Base-by-base conservation (phyloP, 2,797 vertebrate species). In the Chaetophractus vellerosus region DNA sequence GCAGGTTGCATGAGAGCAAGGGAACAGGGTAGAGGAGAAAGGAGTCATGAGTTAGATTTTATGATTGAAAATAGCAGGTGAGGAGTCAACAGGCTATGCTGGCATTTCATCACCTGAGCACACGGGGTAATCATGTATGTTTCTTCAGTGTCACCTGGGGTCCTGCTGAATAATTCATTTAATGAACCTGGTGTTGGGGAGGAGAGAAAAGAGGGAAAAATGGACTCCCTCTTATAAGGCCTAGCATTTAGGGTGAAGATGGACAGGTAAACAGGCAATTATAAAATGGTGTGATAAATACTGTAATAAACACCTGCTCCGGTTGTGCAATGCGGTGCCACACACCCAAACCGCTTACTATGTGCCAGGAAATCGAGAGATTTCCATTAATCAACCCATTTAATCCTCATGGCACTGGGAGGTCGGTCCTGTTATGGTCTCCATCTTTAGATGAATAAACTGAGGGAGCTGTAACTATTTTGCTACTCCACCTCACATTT, bases 81-180 rank as follows among this genome's bases (percentile, higher is more conserved):
- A 59, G 36, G 61, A 18, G 28, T 52, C 45, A 33, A 9, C 18
- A 14, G 45, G 68, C 14, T 76, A 24, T 38, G 52, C 38, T n/a
- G 24, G 21, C 6, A 48, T 45, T 75, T 85, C 48, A 15, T n/a
- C 5, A 0, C 52, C 75, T 14, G 19, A 41, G 38, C 10, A 38
- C 15, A 36, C 15, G 0, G 19, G 21, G 28, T 5, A 23, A 66
- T 12, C 50, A 38, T 0, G 12, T n/a, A 50, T 0, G 2, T 64
- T 79, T 52, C 50, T 41, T 68, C 23, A 36, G 41, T 2, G 6
- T 26, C 85, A 64, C 26, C n/a, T 14, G 38, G 63, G 55, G 57
- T 68, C 50, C 23, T 74, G 66, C 57, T 50, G 33, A 84, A 59
- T 9, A 66, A 24, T 85, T 69, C 61, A 86, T 15, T 88, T 33